Evolutionary conservation across 53 echinoderm and acorn worm genomes (phyloP).

Genomic region (Mesocentrotus franciscanus): DNA sequence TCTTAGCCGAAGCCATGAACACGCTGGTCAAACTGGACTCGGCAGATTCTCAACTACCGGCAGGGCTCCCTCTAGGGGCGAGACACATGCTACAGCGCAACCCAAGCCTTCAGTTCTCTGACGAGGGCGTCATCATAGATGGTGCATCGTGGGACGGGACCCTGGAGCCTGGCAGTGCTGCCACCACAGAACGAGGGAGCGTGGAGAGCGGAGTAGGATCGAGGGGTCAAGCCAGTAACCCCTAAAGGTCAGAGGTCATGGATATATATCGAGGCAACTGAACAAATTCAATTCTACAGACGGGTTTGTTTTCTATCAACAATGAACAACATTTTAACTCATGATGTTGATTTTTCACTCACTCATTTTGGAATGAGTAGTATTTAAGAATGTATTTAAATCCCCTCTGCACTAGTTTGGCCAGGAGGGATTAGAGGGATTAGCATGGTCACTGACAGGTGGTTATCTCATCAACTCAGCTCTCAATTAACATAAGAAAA

Average conservation of each 20-base stretch:
- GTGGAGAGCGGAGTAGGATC: slow-evolving; percentile 81
- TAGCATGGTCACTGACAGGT: no score
- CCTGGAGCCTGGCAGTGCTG: slow-evolving; percentile 74
- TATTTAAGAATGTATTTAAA: no score
- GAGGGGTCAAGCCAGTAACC: slow-evolving; percentile 61
- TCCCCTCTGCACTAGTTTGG: no score
- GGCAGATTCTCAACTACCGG: background rate
- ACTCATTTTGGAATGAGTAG: no score
- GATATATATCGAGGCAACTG: background rate
- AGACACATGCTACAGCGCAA: slow-evolving; percentile 58
- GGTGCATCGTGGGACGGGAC: slow-evolving; percentile 77
- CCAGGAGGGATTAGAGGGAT: no score
- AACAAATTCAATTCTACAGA: background rate
- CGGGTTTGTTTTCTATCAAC: background rate
- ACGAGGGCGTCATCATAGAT: slow-evolving; percentile 81
- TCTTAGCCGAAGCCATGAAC: slow-evolving; percentile 61
- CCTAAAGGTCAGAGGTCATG: slow-evolving; percentile 1
- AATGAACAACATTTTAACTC: background rate
- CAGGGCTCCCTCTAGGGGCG: slow-evolving; percentile 46
- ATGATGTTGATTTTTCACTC: no score
- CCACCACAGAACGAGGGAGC: slow-evolving; percentile 81
- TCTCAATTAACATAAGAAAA: no score
- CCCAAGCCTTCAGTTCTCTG: slow-evolving; percentile 76
- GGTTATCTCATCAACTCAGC: no score
- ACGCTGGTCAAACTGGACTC: slow-evolving; percentile 65